These are phyloP conservation scores for Tetraneura akinire DNA, from an alignment of 1,140 invertebrate species.

Conservation along the genomic window DNA sequence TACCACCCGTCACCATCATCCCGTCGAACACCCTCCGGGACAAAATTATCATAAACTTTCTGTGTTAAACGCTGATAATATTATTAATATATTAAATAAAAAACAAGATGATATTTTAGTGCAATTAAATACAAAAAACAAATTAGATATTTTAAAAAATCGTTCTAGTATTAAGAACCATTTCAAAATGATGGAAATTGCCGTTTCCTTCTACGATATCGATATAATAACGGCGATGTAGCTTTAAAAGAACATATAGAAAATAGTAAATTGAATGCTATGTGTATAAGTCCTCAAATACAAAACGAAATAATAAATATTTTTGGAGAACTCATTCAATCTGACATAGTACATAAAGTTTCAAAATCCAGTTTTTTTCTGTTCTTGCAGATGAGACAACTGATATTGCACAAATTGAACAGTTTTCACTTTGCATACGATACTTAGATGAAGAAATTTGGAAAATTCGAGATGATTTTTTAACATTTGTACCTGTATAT, in stretches of 20 bases:
- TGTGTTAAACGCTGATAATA: background rate
- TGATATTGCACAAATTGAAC: constrained; percentile 54
- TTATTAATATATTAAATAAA: constrained; percentile 5
- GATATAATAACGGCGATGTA: too few relatives aligned
- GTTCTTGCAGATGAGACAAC: constrained; percentile 54
- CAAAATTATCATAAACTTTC: background rate
- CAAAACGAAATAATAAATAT: constrained; percentile 53
- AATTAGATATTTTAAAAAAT: constrained; percentile 12
- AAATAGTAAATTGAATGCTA: constrained; percentile 46
- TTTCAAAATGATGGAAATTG: background rate
- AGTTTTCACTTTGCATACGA: constrained; percentile 53
- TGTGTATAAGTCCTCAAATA: constrained; percentile 53
- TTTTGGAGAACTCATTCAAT: constrained; percentile 52
- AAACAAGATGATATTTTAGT: constrained; percentile 8
- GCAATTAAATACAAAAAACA: background rate
- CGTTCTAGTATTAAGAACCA: background rate
- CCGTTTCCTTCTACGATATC: background rate
- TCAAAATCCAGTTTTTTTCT: constrained; percentile 51
- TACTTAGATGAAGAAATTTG: background rate
- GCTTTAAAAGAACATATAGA: too few relatives aligned
- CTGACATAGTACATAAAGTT: constrained; percentile 52
- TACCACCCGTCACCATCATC: too few relatives aligned
- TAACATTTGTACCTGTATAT: background rate
- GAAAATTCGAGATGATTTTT: background rate
- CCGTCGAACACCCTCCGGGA: too few relatives aligned